Percentiles rank a stretch among this genome's conserved stretches.
phyloP scores from a whole-genome alignment of 2,888 invertebrate species.

The Patella ulyssiponensis region DNA sequence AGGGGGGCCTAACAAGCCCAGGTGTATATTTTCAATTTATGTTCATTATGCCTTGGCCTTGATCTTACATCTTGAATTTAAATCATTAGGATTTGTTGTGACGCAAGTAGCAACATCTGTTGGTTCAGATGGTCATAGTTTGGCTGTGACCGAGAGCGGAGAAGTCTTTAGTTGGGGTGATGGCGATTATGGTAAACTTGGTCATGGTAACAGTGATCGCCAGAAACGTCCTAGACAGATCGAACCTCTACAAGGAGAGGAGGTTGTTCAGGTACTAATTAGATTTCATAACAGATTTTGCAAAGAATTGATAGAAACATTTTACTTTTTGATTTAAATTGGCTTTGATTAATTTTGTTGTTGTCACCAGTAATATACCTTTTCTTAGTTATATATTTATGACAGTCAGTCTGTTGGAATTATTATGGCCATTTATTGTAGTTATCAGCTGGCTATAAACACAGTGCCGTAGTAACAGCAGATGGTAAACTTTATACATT shows the following conservation, averaged over 20 bases:
- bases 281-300: neutral
- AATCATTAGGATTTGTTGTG: constrained; percentile 76
- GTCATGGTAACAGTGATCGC: constrained; percentile 79
- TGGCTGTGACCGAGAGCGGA: constrained; percentile 79
- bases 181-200: constrained; percentile 80
- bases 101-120: constrained; percentile 78
- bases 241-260: constrained; percentile 78
- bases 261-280: constrained; percentile 75
- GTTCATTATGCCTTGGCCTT: too few relatives aligned
- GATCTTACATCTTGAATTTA: too few relatives aligned
- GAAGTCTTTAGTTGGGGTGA: constrained; percentile 81
- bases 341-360: too few relatives aligned
- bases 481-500: constrained; percentile 80
- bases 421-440: constrained; percentile 42
- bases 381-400: too few relatives aligned
- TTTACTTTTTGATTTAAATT: too few relatives aligned
- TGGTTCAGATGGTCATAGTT: constrained; percentile 79
- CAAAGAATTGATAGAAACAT: too few relatives aligned
- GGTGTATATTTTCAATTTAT: too few relatives aligned
- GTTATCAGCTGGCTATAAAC: constrained; percentile 79
- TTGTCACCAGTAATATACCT: too few relatives aligned
- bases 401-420: too few relatives aligned
- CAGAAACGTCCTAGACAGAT: constrained; percentile 78
- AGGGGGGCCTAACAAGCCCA: too few relatives aligned
- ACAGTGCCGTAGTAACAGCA: constrained; percentile 78